Conservation (phyloP, 1,140 invertebrate genomes). For the Andrena cerasifolii region DNA sequence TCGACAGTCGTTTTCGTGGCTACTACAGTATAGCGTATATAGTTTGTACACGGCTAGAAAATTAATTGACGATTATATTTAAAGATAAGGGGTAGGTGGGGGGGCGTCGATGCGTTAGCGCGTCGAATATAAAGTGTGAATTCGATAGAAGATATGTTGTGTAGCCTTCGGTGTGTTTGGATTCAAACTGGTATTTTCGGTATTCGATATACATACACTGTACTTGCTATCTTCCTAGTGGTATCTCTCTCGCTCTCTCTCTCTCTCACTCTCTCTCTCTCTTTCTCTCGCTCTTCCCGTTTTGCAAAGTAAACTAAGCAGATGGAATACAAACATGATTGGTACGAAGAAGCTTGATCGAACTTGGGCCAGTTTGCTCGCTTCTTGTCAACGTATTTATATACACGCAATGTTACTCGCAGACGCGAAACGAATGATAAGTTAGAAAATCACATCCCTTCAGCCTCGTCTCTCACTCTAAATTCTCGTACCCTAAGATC, state of each 20-base stretch:
- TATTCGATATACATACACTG: constrained; percentile 12
- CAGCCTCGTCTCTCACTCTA: constrained; percentile 8
- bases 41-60: constrained; percentile 33
- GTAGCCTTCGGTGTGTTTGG: neutral
- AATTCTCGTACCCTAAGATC: constrained; percentile 2
- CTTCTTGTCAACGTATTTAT: neutral
- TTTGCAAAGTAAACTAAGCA: neutral
- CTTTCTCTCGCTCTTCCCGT: neutral
- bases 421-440: constrained; percentile 14
- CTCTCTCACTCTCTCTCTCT: too few relatives aligned
- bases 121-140: constrained; percentile 34
- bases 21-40: neutral
- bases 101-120: neutral
- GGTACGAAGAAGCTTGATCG: constrained; percentile 1
- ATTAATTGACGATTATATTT: constrained; percentile 46
- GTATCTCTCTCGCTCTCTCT: neutral
- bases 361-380: neutral
- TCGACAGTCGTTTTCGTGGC: neutral
- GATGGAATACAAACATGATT: neutral
- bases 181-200: constrained; percentile 32
- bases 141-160: constrained; percentile 39
- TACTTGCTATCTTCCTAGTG: neutral
- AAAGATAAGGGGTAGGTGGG: neutral
- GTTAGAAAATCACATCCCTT: constrained; percentile 20
- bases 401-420: neutral